These are phyloP conservation scores for Tragelaphus buxtoni DNA, from an alignment of 2,113 vertebrate species.

Conservation along the genomic window DNA sequence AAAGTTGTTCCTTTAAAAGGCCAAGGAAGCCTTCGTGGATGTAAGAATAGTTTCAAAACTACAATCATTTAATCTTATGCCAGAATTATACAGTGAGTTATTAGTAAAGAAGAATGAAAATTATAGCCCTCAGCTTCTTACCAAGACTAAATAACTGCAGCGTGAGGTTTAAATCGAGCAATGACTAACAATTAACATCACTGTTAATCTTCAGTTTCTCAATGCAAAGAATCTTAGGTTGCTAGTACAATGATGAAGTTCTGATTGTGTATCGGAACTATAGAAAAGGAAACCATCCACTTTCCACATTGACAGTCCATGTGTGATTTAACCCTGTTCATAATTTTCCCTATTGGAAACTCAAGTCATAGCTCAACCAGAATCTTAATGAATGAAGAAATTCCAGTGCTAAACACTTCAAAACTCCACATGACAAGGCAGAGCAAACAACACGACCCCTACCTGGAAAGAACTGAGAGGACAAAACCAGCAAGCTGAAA, in stretches of 20 bases:
- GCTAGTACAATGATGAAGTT: not conserved
- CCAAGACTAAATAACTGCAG: not conserved
- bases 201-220: not conserved
- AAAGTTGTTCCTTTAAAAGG: not conserved
- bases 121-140: not conserved
- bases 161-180: conserved; percentile 24
- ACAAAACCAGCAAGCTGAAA: not conserved
- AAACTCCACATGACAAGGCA: not conserved
- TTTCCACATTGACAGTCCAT: not conserved
- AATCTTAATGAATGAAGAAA: conserved; percentile 44
- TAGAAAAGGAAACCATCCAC: not conserved
- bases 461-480: conserved; percentile 10
- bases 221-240: not conserved
- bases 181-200: conserved; percentile 6
- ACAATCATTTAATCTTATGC: not conserved
- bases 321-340: not conserved
- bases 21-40: not conserved
- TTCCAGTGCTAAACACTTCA: not conserved
- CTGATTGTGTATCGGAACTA: not conserved
- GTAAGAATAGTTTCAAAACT: conserved; percentile 8
- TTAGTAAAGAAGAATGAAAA: conserved; percentile 33
- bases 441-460: not conserved
- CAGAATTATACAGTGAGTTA: conserved; percentile 4
- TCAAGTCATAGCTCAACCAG: not conserved
- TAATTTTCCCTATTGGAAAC: conserved; percentile 25